Evolutionary conservation across 1,140 invertebrate species (phyloP).

Genomic region (Mesaphorura yosii): DNA sequence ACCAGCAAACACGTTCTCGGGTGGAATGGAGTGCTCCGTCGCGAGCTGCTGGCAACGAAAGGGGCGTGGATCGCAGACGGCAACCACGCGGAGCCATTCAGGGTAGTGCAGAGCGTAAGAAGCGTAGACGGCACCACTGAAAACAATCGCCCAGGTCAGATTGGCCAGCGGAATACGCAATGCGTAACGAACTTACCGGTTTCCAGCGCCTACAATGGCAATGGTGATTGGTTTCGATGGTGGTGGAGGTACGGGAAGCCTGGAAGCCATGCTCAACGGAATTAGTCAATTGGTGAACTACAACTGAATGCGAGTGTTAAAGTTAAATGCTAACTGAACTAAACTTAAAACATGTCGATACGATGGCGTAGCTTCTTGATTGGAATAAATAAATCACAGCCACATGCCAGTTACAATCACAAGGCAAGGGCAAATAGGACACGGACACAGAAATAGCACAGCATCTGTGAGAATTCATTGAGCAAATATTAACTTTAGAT

Average conservation of each 20-base stretch:
- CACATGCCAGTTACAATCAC: too few species aligned
- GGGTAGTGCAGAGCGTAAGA: constrained; percentile 31
- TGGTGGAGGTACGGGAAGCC: not conserved
- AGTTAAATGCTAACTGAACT: too few species aligned
- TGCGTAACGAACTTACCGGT: constrained; percentile 13
- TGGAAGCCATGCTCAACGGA: too few species aligned
- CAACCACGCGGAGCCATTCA: constrained; percentile 34
- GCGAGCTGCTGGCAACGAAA: constrained; percentile 28
- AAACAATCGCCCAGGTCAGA: not conserved
- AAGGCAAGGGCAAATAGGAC: too few species aligned
- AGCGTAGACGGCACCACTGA: constrained; percentile 33
- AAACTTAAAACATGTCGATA: too few species aligned
- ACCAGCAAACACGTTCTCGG: constrained; percentile 18
- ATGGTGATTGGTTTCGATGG: constrained; percentile 20
- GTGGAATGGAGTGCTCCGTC: constrained; percentile 15
- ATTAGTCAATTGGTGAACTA: too few species aligned
- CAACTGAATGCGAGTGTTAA: too few species aligned
- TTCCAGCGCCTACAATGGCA: constrained; percentile 21
- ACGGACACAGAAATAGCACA: too few species aligned
- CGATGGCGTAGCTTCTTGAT: too few species aligned
- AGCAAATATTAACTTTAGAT: too few species aligned
- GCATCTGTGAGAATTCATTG: too few species aligned
- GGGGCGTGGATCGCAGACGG: constrained; percentile 35
- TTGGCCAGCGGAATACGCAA: not conserved
- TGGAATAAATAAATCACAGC: too few species aligned